Conservation (phyloP, 2,888 invertebrate species). For the Pterostichus madidus region DNA sequence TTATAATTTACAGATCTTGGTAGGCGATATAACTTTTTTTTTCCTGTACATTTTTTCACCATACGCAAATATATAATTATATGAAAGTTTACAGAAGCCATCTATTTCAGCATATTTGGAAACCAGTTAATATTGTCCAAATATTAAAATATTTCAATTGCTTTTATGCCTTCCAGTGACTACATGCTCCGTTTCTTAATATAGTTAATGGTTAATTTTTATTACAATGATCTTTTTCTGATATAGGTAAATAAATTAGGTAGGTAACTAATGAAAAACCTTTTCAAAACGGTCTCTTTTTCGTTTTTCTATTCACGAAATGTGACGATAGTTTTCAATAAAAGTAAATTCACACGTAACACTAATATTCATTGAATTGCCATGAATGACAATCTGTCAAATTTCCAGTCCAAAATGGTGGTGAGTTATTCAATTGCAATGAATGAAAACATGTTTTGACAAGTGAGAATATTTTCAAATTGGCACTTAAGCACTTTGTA, state of each 20-base stretch:
- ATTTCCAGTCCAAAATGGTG: conserved; percentile 45
- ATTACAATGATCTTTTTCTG: no score
- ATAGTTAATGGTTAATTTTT: no score
- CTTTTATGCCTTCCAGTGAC: no score
- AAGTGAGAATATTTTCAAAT: conserved; percentile 72
- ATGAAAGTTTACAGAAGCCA: no score
- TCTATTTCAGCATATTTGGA: no score
- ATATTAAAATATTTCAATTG: no score
- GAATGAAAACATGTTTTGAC: conserved; percentile 70
- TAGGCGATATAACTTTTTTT: no score
- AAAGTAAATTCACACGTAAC: conserved; percentile 36
- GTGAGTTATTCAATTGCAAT: conserved; percentile 24
- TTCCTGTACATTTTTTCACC: no score
- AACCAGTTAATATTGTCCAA: no score
- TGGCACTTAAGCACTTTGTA: conserved; percentile 71
- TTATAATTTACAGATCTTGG: no score
- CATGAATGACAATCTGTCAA: conserved; percentile 51
- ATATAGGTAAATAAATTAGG: not conserved
- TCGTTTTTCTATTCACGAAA: not conserved
- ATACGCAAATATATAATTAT: no score
- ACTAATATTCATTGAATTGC: conserved; percentile 23
- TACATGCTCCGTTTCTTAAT: no score
- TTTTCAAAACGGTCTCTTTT: conserved; percentile 7
- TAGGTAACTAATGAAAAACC: conserved; percentile 6
- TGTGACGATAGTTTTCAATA: conserved; percentile 48